A percentile compares a stretch with the other conserved stretches of the same genome.
Evolutionary conservation across 1,140 invertebrate genomes (phyloP).

Genomic region (Trachymyrmex cornetzi): DNA sequence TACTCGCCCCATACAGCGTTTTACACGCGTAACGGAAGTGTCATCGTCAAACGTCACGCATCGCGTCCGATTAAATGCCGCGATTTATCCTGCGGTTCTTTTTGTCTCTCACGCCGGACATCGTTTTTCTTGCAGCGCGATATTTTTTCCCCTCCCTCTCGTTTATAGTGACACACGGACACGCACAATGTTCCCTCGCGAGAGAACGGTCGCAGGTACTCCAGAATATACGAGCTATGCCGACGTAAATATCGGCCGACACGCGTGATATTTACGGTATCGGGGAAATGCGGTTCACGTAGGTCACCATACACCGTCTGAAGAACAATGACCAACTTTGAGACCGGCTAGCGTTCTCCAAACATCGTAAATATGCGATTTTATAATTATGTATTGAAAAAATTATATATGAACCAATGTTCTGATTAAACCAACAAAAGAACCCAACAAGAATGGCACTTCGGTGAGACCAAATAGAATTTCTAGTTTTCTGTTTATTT

Average conservation of each 20-base stretch:
- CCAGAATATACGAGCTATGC: slow-evolving; percentile 59
- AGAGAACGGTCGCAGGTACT: slow-evolving; percentile 29
- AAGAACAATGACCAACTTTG: slow-evolving; percentile 54
- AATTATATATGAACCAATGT: no score
- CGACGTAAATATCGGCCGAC: slow-evolving; percentile 71
- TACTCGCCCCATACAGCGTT: background rate
- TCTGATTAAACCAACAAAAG: no score
- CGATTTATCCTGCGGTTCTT: slow-evolving; percentile 54
- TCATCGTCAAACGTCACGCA: slow-evolving; percentile 43
- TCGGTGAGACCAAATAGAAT: no score
- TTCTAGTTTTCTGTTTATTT: no score
- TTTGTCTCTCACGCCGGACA: background rate
- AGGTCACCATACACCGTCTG: slow-evolving; percentile 7
- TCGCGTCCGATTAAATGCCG: slow-evolving; percentile 23
- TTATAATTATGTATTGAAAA: background rate
- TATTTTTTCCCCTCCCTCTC: background rate
- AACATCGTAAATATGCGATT: background rate
- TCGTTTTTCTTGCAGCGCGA: slow-evolving; percentile 1
- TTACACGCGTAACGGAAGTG: slow-evolving; percentile 8
- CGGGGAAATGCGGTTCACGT: slow-evolving; percentile 50
- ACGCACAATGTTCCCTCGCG: background rate
- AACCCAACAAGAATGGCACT: no score
- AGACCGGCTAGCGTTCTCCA: background rate
- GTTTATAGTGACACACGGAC: slow-evolving; percentile 23
- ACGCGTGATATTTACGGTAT: slow-evolving; percentile 72